Percentiles rank a stretch among this genome's conserved stretches.
phyloP scores from a whole-genome alignment of 1,140 invertebrate species.

The Drosophila nigromelanica region DNA sequence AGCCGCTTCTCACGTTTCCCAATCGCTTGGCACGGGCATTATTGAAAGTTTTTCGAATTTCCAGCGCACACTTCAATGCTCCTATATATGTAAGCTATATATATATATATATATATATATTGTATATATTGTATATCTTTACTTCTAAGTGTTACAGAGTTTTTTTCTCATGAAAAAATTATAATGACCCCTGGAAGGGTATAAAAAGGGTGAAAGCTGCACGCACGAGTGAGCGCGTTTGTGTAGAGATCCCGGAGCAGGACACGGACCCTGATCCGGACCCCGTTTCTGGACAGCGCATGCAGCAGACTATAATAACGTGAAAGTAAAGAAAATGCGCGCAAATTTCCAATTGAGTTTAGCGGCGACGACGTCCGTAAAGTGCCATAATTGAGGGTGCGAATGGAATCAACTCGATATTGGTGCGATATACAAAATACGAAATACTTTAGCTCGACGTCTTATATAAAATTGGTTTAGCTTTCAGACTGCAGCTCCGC shows the following conservation, averaged over 20 bases:
- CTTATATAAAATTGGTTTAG: slow-evolving; percentile 13
- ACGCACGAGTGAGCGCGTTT: slow-evolving; percentile 55
- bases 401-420: slow-evolving; percentile 10
- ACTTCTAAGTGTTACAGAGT: too few relatives aligned
- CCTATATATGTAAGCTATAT: slow-evolving; percentile 8
- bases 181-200: too few relatives aligned
- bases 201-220: slow-evolving; percentile 54
- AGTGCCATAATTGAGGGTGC: slow-evolving; percentile 32
- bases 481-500: neutral
- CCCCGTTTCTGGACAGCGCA: neutral
- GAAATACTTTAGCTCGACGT: slow-evolving; percentile 2
- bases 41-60: slow-evolving; percentile 59
- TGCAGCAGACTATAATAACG: slow-evolving; percentile 13
- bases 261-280: neutral
- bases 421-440: slow-evolving; percentile 9
- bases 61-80: slow-evolving; percentile 25
- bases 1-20: slow-evolving; percentile 54
- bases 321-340: slow-evolving; percentile 61
- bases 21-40: slow-evolving; percentile 50
- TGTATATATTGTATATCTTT: too few relatives aligned
- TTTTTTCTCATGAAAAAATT: neutral
- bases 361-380: slow-evolving; percentile 1
- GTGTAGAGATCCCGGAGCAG: neutral
- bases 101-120: slow-evolving; percentile 1
- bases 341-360: slow-evolving; percentile 63